Base-by-base conservation (phyloP, 2,888 invertebrate genomes). In the Laspeyria flexula region DNA sequence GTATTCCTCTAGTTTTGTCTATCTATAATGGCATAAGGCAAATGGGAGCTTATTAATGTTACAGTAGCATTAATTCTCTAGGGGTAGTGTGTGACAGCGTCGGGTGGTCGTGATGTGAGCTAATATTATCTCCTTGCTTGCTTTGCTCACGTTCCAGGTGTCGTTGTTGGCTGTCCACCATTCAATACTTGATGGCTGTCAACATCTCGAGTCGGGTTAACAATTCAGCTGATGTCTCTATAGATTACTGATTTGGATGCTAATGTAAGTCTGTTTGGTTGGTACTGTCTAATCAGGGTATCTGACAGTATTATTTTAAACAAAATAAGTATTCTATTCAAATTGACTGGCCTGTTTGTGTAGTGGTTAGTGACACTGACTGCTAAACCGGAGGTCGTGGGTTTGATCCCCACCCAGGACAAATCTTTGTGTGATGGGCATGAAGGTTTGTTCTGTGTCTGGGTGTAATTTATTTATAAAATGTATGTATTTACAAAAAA, bases 141-240 rank as follows among this genome's bases (percentile, higher is more conserved):
- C 67, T 68, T 66, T 64, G 69, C 71, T 55, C 43, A 29, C 35
- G 25, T 29, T 39, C 49, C 47, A 61, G 55, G 52, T 67, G 62
- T 48, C 46, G 57, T 60, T 73, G 72, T 71, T 62, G 64, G 65
- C 73, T 63, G 73, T 68, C 75, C 66, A 71, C 64, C 64, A 72
- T 68, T 90, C 76, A 90, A 89, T 89, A 90, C 76, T 88, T 85
- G 80, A 90, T 88, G 78, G 55, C 67, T 69, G 77, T 69, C 77
- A 72, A 75, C 71, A 73, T 78, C 80, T 82, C 79, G 63, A 88
- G 83, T 83, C 85, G 83, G 82, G 75, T 68, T 72, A 77, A 61
- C 63, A 57, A 60, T 73, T 64, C 53, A 46, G 49, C 56, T 56
- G 64, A 65, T 72, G 76, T 74, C 68, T 70, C 73, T 41, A 56